Percentiles rank a stretch among this genome's conserved stretches.
Evolutionary conservation across 2,113 vertebrate species (phyloP).

Genomic region (Hemiscyllium ocellatum): DNA sequence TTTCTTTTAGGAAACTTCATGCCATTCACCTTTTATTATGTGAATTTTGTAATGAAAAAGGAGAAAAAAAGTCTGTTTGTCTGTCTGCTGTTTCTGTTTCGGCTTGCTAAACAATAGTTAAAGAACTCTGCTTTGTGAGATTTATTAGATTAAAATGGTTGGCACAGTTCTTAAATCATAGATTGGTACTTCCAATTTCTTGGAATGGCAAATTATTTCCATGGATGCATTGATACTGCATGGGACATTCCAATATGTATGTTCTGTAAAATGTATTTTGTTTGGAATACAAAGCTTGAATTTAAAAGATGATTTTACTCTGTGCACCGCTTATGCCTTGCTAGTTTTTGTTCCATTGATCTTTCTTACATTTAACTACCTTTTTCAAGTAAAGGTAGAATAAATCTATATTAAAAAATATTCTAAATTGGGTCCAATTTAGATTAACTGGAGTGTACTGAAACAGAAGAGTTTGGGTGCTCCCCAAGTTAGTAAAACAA

Average conservation of each 20-base stretch:
- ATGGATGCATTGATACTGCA: conserved; percentile 2
- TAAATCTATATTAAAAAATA: neutral
- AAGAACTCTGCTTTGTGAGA: conserved; percentile 53
- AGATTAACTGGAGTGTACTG: neutral
- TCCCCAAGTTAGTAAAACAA: neutral
- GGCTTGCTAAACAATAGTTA: conserved; percentile 56
- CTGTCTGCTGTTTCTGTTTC: conserved; percentile 49
- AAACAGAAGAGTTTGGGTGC: neutral
- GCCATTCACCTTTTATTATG: conserved; percentile 24
- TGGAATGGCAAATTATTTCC: conserved; percentile 7
- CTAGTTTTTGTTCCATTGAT: neutral
- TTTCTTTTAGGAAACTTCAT: conserved; percentile 13
- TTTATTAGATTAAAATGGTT: conserved; percentile 52
- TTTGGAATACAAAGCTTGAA: conserved; percentile 4
- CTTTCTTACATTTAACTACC: neutral
- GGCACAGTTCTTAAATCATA: conserved; percentile 46
- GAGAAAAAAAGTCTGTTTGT: conserved; percentile 25
- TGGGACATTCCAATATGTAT: conserved; percentile 2
- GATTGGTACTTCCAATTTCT: conserved; percentile 15
- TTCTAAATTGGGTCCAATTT: neutral
- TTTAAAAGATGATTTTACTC: conserved; percentile 17
- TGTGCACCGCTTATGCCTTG: conserved; percentile 17
- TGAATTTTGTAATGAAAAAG: conserved; percentile 15
- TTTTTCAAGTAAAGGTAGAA: neutral
- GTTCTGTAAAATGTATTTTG: conserved; percentile 14